Conservation (phyloP, 1,140 invertebrate genomes). For the Catajapyx aquilonaris region DNA sequence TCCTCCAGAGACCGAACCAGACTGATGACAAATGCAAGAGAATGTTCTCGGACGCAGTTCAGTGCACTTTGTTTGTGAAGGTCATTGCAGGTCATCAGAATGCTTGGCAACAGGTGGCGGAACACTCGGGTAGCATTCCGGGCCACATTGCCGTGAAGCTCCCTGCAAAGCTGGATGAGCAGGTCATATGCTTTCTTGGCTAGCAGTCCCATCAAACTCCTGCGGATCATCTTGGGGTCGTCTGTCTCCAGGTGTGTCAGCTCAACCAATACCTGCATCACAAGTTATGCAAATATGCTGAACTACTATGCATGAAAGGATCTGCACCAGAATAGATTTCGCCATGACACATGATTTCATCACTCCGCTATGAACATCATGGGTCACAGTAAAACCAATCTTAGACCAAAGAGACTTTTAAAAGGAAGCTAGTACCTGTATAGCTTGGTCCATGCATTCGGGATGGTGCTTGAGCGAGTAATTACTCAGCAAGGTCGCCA, state of each 20-base stretch:
- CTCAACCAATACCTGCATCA: slow-evolving; percentile 24
- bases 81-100: slow-evolving; percentile 21
- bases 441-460: too few relatives aligned
- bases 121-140: slow-evolving; percentile 24
- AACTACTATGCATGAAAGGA: too few relatives aligned
- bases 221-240: slow-evolving; percentile 13
- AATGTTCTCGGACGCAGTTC: slow-evolving; percentile 23
- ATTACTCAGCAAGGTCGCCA: slow-evolving; percentile 16
- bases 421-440: too few relatives aligned
- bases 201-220: slow-evolving; percentile 17
- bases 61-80: slow-evolving; percentile 21
- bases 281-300: slow-evolving; percentile 5
- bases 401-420: too few relatives aligned
- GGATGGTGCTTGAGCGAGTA: slow-evolving; percentile 6
- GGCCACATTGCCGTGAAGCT: slow-evolving; percentile 24
- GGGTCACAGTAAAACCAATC: neutral
- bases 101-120: slow-evolving; percentile 24
- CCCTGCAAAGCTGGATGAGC: slow-evolving; percentile 22
- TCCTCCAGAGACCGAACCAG: slow-evolving; percentile 21
- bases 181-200: slow-evolving; percentile 24
- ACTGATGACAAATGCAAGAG: slow-evolving; percentile 26
- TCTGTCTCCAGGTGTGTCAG: slow-evolving; percentile 25
- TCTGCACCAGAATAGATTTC: too few relatives aligned
- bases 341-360: too few relatives aligned
- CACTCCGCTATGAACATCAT: too few relatives aligned